Percentiles rank a stretch among this genome's conserved stretches.
phyloP scores from a whole-genome alignment of 1,140 invertebrate genomes.

The Apis laboriosa region DNA sequence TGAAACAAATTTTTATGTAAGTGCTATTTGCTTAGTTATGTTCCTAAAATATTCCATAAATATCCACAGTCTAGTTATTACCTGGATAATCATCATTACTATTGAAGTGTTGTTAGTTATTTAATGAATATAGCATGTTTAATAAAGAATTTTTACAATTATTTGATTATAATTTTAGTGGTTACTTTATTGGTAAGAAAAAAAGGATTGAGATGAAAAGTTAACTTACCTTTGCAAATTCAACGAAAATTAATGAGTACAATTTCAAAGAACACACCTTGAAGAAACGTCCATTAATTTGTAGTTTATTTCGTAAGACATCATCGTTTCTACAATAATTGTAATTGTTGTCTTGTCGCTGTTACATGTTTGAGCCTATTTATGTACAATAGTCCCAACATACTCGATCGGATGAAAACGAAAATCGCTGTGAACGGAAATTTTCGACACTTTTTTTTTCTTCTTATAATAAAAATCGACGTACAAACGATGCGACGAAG shows the following conservation, averaged over 20 bases:
- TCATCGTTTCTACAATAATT: conserved; percentile 77
- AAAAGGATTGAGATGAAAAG: neutral
- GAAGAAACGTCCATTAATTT: conserved; percentile 63
- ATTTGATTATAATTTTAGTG: neutral
- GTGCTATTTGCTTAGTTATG: no score
- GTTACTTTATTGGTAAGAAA: no score
- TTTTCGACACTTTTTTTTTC: neutral
- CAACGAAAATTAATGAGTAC: no score
- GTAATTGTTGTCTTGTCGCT: conserved; percentile 72
- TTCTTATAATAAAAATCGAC: conserved; percentile 30
- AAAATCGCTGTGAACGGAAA: conserved; percentile 50
- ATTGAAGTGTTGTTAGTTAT: neutral
- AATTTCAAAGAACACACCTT: conserved; percentile 10
- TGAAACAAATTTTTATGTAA: no score
- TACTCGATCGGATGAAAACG: conserved; percentile 64
- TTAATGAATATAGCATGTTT: neutral
- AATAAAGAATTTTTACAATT: neutral
- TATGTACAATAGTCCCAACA: conserved; percentile 74
- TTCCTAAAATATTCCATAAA: no score
- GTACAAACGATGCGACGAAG: conserved; percentile 15
- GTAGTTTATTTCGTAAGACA: conserved; percentile 77
- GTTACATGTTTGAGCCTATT: conserved; percentile 69
- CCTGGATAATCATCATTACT: neutral
- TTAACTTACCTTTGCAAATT: neutral
- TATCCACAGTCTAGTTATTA: no score